Evolutionary conservation across 35 echinoderm and acorn worm genomes (phyloP).

Genomic region (Chiridota heheva): DNA sequence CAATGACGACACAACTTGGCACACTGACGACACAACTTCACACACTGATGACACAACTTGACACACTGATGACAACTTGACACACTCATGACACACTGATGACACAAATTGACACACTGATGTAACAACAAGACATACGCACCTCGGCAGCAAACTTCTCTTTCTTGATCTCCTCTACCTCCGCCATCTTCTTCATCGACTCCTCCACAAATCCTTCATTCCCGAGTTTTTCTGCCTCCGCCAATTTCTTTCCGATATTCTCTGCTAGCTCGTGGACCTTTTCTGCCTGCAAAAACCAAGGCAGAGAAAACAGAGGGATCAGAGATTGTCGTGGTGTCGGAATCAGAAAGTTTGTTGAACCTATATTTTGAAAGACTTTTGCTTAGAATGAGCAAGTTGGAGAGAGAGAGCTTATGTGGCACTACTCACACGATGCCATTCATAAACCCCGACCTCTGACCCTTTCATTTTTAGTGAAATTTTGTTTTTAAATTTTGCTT

Average conservation of each 20-base stretch:
- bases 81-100: background rate
- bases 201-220: conserved; percentile 92
- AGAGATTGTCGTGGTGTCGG: no score
- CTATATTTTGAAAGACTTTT: no score
- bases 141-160: conserved; percentile 94
- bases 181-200: conserved; percentile 95
- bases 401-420: no score
- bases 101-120: background rate
- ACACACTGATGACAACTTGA: background rate
- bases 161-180: conserved; percentile 87
- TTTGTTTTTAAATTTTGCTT: no score
- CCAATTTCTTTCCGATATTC: conserved; percentile 86
- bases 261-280: conserved; percentile 88
- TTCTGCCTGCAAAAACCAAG: conserved; percentile 71
- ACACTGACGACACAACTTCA: background rate
- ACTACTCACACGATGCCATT: no score
- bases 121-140: background rate
- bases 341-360: no score
- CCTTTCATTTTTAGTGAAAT: no score
- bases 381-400: no score
- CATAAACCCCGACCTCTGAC: no score
- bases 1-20: background rate
- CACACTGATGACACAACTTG: background rate
- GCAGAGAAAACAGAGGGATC: background rate
- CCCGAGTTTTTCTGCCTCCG: conserved; percentile 84